A percentile compares a stretch with the other conserved stretches of the same genome.
Conservation (phyloP, 1,140 invertebrate species). For the Bombus affinis region DNA sequence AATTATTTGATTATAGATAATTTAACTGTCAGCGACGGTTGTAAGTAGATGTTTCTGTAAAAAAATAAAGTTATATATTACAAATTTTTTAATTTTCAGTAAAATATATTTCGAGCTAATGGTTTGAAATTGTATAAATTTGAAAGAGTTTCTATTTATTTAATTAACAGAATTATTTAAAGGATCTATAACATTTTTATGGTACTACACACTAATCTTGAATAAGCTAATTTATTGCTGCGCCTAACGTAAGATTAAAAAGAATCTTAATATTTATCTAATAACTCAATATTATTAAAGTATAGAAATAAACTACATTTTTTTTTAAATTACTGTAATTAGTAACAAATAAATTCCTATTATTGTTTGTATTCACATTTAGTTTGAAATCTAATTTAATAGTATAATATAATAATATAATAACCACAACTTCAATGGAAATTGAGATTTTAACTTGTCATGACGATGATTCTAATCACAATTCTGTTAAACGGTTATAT, state of each 20-base stretch:
- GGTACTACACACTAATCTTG: background rate
- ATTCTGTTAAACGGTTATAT: too few species aligned
- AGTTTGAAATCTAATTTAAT: too few species aligned
- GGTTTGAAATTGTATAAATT: background rate
- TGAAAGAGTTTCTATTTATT: background rate
- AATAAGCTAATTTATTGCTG: background rate
- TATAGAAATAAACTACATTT: background rate
- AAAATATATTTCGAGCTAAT: background rate
- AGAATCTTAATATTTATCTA: background rate
- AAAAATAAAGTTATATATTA: too few species aligned
- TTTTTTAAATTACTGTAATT: too few species aligned
- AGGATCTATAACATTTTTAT: background rate
- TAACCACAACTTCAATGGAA: background rate
- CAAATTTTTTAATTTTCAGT: background rate
- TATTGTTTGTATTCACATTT: too few species aligned
- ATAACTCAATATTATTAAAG: background rate
- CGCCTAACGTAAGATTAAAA: background rate
- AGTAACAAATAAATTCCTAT: too few species aligned
- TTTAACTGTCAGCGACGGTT: background rate
- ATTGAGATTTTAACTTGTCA: background rate
- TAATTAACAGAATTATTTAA: background rate
- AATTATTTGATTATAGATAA: slow-evolving; percentile 19
- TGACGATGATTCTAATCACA: too few species aligned
- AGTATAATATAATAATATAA: too few species aligned
- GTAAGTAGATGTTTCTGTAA: background rate